A percentile compares a stretch with the other conserved stretches of the same genome.
phyloP scores from a whole-genome alignment of 2,113 vertebrate species.

The Enhydra lutris region DNA sequence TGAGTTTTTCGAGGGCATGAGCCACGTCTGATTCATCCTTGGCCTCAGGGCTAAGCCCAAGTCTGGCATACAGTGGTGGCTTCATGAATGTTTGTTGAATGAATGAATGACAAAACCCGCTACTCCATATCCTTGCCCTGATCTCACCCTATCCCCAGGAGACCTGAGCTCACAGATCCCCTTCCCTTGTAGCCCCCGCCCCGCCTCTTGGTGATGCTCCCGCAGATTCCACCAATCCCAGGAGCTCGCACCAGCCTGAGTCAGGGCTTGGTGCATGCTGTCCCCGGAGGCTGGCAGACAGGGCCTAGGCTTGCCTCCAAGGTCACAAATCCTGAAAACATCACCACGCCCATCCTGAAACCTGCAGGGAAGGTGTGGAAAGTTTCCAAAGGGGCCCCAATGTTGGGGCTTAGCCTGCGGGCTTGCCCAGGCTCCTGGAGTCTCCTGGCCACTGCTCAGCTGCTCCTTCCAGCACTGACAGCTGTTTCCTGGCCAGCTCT shows the following conservation, averaged over 20 bases:
- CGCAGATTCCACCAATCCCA: neutral
- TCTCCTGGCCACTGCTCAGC: constrained; percentile 56
- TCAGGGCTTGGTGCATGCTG: neutral
- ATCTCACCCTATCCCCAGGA: constrained; percentile 46
- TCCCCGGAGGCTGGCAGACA: constrained; percentile 44
- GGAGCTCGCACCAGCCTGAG: neutral
- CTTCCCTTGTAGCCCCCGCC: neutral
- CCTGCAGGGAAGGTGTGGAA: constrained; percentile 49
- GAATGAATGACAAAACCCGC: constrained; percentile 44
- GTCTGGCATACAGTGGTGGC: neutral
- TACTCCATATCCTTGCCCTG: constrained; percentile 42
- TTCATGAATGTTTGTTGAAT: constrained; percentile 31
- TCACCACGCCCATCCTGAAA: constrained; percentile 43
- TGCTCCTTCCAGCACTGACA: constrained; percentile 44
- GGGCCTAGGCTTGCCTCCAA: constrained; percentile 18
- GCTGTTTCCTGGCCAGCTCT: constrained; percentile 61
- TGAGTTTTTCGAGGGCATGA: neutral
- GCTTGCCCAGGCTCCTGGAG: constrained; percentile 53
- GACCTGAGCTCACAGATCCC: neutral
- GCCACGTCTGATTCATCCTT: neutral
- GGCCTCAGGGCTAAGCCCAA: neutral
- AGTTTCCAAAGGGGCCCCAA: constrained; percentile 51
- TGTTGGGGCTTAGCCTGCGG: neutral
- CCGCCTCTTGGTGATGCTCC: neutral
- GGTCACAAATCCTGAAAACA: constrained; percentile 31